These are phyloP conservation scores for Leptura quadrifasciata DNA, from an alignment of 2,888 invertebrate genomes.

Conservation along the genomic window DNA sequence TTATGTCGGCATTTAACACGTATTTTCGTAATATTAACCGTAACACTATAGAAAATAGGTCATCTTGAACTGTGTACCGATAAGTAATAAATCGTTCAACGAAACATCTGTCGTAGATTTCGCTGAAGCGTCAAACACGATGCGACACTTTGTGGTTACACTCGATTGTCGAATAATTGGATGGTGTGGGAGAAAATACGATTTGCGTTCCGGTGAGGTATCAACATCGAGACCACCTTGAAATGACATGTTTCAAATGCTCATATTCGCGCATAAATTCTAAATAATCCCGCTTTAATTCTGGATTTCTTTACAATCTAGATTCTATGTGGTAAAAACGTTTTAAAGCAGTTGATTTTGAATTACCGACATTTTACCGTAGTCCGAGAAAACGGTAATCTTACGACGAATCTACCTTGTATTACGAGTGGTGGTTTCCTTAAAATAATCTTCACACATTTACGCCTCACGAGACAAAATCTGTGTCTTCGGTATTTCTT, in stretches of 20 bases:
- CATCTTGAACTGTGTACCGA: constrained; percentile 42
- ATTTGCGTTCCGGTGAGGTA: too few relatives aligned
- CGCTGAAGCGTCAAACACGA: too few relatives aligned
- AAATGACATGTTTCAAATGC: too few relatives aligned
- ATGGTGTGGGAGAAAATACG: too few relatives aligned
- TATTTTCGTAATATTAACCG: constrained; percentile 37
- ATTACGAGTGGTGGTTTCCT: constrained; percentile 33
- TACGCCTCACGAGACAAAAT: constrained; percentile 3
- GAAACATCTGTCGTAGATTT: background rate
- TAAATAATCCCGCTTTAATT: too few relatives aligned
- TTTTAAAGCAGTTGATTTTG: too few relatives aligned
- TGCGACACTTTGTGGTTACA: too few relatives aligned
- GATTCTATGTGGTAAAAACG: too few relatives aligned
- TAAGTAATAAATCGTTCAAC: constrained; percentile 39
- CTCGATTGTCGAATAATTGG: too few relatives aligned
- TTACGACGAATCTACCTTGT: constrained; percentile 42
- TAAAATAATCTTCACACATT: constrained; percentile 39
- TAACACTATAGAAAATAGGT: constrained; percentile 47
- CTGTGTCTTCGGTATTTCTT: constrained; percentile 19
- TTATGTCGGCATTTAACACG: constrained; percentile 48
- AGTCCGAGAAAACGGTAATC: constrained; percentile 36
- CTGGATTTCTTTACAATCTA: too few relatives aligned
- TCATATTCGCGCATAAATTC: too few relatives aligned
- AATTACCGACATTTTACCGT: background rate
- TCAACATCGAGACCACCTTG: too few relatives aligned